Evolutionary conservation across 1,140 invertebrate genomes (phyloP), one percentile per base, ranked within the genome.

Genomic region (Meteorus sp.): DNA sequence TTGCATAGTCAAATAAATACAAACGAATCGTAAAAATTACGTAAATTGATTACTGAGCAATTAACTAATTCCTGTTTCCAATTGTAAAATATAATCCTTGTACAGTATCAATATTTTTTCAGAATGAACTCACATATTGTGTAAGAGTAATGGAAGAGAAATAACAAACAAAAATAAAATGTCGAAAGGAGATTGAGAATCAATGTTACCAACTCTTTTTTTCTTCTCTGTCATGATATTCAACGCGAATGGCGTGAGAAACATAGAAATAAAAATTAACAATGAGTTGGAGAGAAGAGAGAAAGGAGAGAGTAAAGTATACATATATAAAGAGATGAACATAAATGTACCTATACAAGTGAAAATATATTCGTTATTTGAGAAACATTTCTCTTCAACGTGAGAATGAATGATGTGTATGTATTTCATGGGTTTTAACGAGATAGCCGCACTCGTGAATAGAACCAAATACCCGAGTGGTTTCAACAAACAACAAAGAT

Each of bases 101-200:
- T 68, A 77, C 70, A 77, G 71, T 68, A 69, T 70, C 69, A 66
- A 75, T 77, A 77, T 77, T 77, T 77, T 76, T 77, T 71, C 74
- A 77, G 70, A 71, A 67, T 69, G 68, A 58, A 65, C 60, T 52
- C 63, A 64, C n/a, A n/a, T n/a, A 62, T 63, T 56, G 54, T 62
- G 62, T 72, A 70, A 67, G 61, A 65, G 67, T 64, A 75, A 75
- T 71, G n/a, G n/a, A n/a, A n/a, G n/a, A n/a, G n/a, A n/a, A n/a
- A n/a, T 66, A 67, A 56, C 20, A 43, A 39, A 48, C 0, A 43
- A 25, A 45, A 20, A 60, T 23, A 43, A n/a, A n/a, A n/a, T n/a
- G n/a, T n/a, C 20, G 27, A 25, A 63, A 43, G 17, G 22, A n/a
- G n/a, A n/a, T n/a, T n/a, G n/a, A n/a, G n/a, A n/a, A n/a, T n/a